A percentile compares a stretch with the other conserved stretches of the same genome.
phyloP scores from a whole-genome alignment of 2,797 vertebrate genomes.

The Brachyalestes nurse region DNA sequence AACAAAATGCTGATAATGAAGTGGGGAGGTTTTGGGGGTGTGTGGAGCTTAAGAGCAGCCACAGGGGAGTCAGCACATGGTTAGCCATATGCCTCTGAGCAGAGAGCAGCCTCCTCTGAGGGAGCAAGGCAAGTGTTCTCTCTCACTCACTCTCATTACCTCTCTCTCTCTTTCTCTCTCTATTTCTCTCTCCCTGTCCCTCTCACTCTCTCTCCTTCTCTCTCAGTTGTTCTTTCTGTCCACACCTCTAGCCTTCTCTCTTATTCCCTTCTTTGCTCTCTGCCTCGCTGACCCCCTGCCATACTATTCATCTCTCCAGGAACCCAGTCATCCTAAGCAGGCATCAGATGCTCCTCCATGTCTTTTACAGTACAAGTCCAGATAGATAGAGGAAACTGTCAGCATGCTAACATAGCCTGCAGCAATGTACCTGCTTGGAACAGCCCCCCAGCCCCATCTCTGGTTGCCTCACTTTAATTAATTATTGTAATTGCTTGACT shows the following conservation, averaged over 20 bases:
- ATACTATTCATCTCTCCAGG: slow-evolving; percentile 7
- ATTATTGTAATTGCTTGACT: no score
- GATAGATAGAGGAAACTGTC: slow-evolving; percentile 26
- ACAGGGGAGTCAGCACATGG: slow-evolving; percentile 84
- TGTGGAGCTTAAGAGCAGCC: slow-evolving; percentile 81
- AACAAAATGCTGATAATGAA: slow-evolving; percentile 89
- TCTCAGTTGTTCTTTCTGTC: background rate
- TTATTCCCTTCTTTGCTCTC: background rate
- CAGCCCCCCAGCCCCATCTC: no score
- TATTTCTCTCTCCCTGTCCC: background rate
- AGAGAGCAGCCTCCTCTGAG: slow-evolving; percentile 75
- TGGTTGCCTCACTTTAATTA: no score
- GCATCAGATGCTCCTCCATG: slow-evolving; percentile 4
- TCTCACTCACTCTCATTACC: slow-evolving; percentile 60
- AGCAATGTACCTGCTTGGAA: background rate
- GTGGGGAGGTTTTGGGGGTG: slow-evolving; percentile 81
- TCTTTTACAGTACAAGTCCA: slow-evolving; percentile 18
- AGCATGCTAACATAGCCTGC: slow-evolving; percentile 8
- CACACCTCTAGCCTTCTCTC: background rate
- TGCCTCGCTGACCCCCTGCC: slow-evolving; percentile 26
- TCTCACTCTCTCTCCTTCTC: slow-evolving; percentile 14
- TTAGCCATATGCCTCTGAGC: slow-evolving; percentile 82
- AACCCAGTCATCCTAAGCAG: slow-evolving; percentile 2
- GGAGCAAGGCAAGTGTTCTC: slow-evolving; percentile 61
- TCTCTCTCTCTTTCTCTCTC: slow-evolving; percentile 50